phyloP scores from a whole-genome alignment of 2,888 invertebrate species.

The Asteroscopus sphinx region DNA sequence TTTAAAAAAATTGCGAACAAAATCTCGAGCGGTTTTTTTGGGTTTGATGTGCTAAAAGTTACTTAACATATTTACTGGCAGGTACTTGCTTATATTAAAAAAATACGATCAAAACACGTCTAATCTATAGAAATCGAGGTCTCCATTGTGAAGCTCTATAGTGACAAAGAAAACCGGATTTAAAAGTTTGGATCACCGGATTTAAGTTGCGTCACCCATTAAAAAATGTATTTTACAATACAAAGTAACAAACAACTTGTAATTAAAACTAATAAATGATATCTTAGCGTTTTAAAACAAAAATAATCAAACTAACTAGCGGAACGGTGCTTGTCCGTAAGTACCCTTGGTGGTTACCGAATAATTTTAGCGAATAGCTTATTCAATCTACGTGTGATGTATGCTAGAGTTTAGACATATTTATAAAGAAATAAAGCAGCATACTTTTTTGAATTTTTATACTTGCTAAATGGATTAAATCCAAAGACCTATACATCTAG shows the following conservation, averaged over 20 bases:
- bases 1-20: background rate
- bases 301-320: slow-evolving; percentile 26
- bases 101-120: slow-evolving; percentile 20
- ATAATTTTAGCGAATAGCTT: background rate
- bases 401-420: too few species aligned
- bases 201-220: slow-evolving; percentile 4
- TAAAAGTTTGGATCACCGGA: background rate
- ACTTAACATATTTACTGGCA: slow-evolving; percentile 22
- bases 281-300: slow-evolving; percentile 17
- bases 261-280: slow-evolving; percentile 21
- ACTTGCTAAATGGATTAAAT: too few species aligned
- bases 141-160: slow-evolving; percentile 5
- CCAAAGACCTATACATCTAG: too few species aligned
- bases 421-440: background rate
- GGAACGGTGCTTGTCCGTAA: slow-evolving; percentile 23
- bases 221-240: slow-evolving; percentile 1
- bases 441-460: background rate
- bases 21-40: slow-evolving; percentile 9
- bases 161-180: slow-evolving; percentile 8
- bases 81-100: background rate
- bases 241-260: slow-evolving; percentile 17
- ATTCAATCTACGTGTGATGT: too few species aligned
- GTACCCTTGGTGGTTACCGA: background rate
- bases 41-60: slow-evolving; percentile 4
- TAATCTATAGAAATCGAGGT: slow-evolving; percentile 16